Conservation (phyloP, 2,113 vertebrate genomes). For the Merops nubicus region DNA sequence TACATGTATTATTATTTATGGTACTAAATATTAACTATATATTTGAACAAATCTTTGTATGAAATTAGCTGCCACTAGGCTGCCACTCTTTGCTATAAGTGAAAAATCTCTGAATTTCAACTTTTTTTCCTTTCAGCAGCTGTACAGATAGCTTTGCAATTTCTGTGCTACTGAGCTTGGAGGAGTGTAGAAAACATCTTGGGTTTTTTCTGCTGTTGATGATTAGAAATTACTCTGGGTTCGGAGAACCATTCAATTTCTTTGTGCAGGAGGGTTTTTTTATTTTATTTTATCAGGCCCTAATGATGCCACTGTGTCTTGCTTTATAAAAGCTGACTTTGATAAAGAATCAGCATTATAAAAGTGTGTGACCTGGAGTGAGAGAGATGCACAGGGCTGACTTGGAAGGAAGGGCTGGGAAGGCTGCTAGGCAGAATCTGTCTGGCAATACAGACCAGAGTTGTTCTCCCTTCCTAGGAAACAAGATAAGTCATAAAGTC, state of each 20-base stretch:
- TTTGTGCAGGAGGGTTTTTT: not conserved
- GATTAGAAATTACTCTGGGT: not conserved
- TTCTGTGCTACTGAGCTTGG: not conserved
- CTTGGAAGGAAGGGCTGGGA: not conserved
- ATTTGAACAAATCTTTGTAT: not conserved
- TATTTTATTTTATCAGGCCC: not conserved
- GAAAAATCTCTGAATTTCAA: not conserved
- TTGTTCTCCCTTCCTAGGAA: not conserved
- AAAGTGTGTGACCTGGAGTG: not conserved
- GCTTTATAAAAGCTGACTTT: not conserved
- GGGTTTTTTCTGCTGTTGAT: not conserved
- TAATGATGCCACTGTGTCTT: not conserved
- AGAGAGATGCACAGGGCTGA: not conserved
- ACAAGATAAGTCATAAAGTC: not conserved
- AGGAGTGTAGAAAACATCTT: not conserved
- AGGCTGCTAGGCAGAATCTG: not conserved
- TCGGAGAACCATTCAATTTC: not conserved
- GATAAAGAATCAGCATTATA: not conserved
- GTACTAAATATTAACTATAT: not conserved
- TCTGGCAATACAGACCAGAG: not conserved
- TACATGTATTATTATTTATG: not conserved
- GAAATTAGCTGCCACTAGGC: not conserved
- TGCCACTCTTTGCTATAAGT: not conserved
- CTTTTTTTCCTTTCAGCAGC: not conserved
- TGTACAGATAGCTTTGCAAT: not conserved